Evolutionary conservation across 2,888 invertebrate species (phyloP).

Genomic region (Melinaea menophilus): DNA sequence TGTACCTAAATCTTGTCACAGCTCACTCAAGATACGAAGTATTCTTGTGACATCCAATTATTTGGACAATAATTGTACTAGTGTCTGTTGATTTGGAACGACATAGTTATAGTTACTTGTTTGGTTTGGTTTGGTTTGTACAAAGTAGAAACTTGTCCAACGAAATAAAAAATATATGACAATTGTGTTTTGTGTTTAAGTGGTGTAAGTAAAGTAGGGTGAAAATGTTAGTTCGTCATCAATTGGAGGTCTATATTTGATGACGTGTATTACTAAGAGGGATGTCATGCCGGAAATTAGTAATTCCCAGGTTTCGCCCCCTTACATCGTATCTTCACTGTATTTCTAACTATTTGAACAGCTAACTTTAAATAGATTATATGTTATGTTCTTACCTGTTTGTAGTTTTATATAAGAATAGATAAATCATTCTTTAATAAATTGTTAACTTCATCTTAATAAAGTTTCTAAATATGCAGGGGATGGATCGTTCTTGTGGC

Average conservation of each 20-base stretch:
- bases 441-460: too few species aligned
- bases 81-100: too few species aligned
- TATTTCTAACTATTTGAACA: conserved; percentile 17
- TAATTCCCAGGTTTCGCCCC: conserved; percentile 56
- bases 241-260: conserved; percentile 47
- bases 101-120: too few species aligned
- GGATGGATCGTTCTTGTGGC: too few species aligned
- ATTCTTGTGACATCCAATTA: not conserved
- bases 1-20: not conserved
- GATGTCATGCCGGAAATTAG: conserved; percentile 65
- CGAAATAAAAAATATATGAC: too few species aligned
- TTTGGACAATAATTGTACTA: not conserved
- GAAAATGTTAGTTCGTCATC: conserved; percentile 11
- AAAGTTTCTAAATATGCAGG: too few species aligned
- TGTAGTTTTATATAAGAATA: too few species aligned
- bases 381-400: too few species aligned
- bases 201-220: conserved; percentile 20
- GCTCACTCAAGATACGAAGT: not conserved
- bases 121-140: too few species aligned
- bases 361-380: too few species aligned
- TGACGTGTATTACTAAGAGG: conserved; percentile 47
- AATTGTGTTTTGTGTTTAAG: not conserved
- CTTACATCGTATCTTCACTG: conserved; percentile 28
- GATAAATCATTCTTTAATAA: too few species aligned
- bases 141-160: too few species aligned